A percentile compares a stretch with the other conserved stretches of the same genome.
These are phyloP conservation scores for Aquatica leii DNA, from an alignment of 2,888 invertebrate genomes.

Conservation along the genomic window DNA sequence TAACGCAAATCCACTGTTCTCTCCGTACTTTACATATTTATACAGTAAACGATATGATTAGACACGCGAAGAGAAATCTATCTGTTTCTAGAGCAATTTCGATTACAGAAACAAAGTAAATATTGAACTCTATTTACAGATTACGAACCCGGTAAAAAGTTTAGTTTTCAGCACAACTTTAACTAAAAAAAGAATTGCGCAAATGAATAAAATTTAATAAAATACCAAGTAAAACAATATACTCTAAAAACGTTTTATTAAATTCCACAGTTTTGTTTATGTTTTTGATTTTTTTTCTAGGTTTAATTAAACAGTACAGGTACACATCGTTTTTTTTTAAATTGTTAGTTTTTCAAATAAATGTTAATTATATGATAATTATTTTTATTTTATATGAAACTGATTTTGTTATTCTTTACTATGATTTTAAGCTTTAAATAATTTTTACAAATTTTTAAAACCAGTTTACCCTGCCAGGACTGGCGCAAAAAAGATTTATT, in stretches of 20 bases:
- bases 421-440: too few relatives aligned
- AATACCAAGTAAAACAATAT: not conserved
- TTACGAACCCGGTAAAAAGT: not conserved
- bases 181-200: not conserved
- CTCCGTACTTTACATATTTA: not conserved
- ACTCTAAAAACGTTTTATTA: not conserved
- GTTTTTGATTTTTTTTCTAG: too few relatives aligned
- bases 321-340: too few relatives aligned
- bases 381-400: too few relatives aligned
- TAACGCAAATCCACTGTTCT: not conserved
- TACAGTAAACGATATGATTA: constrained; percentile 9
- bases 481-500: too few relatives aligned
- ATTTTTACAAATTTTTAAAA: too few relatives aligned
- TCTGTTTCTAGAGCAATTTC: constrained; percentile 12
- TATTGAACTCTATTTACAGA: constrained; percentile 15
- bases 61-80: not conserved
- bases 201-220: not conserved
- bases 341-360: too few relatives aligned
- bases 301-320: too few relatives aligned
- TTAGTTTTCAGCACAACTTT: not conserved
- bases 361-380: too few relatives aligned
- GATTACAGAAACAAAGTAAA: constrained; percentile 15
- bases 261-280: too few relatives aligned
- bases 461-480: too few relatives aligned
- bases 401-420: too few relatives aligned